phyloP scores from a whole-genome alignment of 1,140 invertebrate genomes.

The Augochlora pura region DNA sequence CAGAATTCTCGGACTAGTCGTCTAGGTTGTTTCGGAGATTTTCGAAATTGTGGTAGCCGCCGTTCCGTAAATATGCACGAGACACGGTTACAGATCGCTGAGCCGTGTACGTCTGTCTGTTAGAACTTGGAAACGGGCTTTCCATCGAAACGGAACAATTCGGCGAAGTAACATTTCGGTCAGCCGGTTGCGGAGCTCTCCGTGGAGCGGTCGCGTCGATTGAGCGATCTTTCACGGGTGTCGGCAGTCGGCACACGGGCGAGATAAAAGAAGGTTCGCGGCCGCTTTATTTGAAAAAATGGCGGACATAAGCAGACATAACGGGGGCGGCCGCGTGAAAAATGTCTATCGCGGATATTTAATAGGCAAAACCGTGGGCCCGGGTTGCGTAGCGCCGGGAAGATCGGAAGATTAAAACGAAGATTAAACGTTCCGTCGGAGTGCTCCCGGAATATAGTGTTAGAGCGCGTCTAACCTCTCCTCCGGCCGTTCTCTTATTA shows the following conservation, averaged over 20 bases:
- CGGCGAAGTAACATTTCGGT: too few relatives aligned
- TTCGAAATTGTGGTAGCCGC: not conserved
- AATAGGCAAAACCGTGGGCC: not conserved
- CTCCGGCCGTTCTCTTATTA: not conserved
- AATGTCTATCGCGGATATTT: not conserved
- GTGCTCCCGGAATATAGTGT: not conserved
- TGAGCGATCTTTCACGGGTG: not conserved
- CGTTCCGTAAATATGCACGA: too few relatives aligned
- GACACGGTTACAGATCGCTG: too few relatives aligned
- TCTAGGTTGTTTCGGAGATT: not conserved
- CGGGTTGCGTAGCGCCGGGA: too few relatives aligned
- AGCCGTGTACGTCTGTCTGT: too few relatives aligned
- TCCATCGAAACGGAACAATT: too few relatives aligned
- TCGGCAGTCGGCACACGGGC: not conserved
- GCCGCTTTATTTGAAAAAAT: not conserved
- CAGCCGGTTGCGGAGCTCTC: too few relatives aligned
- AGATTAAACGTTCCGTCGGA: conserved; percentile 13
- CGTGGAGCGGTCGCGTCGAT: not conserved
- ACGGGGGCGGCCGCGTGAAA: not conserved
- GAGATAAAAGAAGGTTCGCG: not conserved
- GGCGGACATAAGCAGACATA: too few relatives aligned
- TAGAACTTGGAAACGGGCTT: too few relatives aligned
- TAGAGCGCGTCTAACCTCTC: not conserved
- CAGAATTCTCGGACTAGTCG: not conserved
- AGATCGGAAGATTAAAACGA: not conserved